Conservation (phyloP, 2,888 invertebrate genomes). For the Loripinus fragilis region DNA sequence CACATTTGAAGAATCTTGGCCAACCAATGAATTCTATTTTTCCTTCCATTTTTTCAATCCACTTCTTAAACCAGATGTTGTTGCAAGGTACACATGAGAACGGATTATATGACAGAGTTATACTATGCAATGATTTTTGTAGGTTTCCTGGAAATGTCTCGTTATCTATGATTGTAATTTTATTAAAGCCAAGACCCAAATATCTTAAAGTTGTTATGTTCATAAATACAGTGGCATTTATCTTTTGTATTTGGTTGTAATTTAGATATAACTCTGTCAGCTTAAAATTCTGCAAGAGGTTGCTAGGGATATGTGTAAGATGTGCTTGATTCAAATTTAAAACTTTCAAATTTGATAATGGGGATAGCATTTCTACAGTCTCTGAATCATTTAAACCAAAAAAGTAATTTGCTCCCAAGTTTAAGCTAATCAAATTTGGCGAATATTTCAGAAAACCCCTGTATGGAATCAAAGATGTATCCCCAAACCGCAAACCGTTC, state of each 20-base stretch:
- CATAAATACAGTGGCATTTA: background rate
- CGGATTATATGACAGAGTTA: slow-evolving; percentile 40
- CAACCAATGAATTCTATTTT: slow-evolving; percentile 21
- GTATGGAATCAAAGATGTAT: background rate
- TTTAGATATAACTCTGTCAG: slow-evolving; percentile 22
- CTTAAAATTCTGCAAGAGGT: slow-evolving; percentile 15
- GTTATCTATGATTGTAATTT: background rate
- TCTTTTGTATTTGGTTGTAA: slow-evolving; percentile 13
- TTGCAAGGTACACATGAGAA: slow-evolving; percentile 33
- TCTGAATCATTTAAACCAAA: background rate
- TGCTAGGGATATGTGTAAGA: background rate
- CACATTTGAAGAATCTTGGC: slow-evolving; percentile 30
- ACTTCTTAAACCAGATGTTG: slow-evolving; percentile 45
- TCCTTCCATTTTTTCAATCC: slow-evolving; percentile 23
- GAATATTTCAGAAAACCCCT: slow-evolving; percentile 6
- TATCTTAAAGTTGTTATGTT: slow-evolving; percentile 1
- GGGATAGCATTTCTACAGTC: slow-evolving; percentile 7
- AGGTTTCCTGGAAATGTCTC: background rate
- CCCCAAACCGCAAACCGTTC: slow-evolving; percentile 20
- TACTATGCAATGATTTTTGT: slow-evolving; percentile 9
- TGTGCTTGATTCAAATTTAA: slow-evolving; percentile 4
- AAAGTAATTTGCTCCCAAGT: slow-evolving; percentile 24
- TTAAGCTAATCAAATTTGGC: slow-evolving; percentile 8
- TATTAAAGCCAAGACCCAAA: background rate
- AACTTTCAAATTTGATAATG: slow-evolving; percentile 26